A percentile compares a stretch with the other conserved stretches of the same genome.
Evolutionary conservation across 1,140 invertebrate genomes (phyloP).

Genomic region (Apis cerana): DNA sequence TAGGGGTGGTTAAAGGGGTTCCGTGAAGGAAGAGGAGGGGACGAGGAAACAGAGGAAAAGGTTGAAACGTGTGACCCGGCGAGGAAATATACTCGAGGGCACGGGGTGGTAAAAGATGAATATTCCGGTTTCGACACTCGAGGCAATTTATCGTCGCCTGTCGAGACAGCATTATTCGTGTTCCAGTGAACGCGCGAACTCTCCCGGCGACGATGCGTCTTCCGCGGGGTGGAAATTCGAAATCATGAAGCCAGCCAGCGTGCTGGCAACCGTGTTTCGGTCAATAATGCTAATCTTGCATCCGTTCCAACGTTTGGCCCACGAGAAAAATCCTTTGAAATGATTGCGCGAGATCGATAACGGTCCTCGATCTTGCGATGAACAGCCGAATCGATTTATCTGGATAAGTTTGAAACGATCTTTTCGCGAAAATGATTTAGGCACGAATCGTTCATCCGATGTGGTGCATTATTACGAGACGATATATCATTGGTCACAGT

Average conservation of each 20-base stretch:
- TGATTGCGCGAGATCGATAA: neutral
- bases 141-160: slow-evolving; percentile 6
- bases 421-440: too few species aligned
- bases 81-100: neutral
- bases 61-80: neutral
- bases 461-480: too few species aligned
- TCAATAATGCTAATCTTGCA: slow-evolving; percentile 62
- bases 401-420: too few species aligned
- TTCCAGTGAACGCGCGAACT: slow-evolving; percentile 25
- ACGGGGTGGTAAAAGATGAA: neutral
- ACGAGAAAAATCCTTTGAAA: slow-evolving; percentile 57
- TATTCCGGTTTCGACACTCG: slow-evolving; percentile 5
- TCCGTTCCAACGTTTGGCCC: slow-evolving; percentile 12
- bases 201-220: slow-evolving; percentile 43
- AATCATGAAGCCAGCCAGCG: slow-evolving; percentile 52
- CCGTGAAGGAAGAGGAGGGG: neutral
- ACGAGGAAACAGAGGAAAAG: neutral
- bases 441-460: too few species aligned
- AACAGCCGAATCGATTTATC: too few species aligned
- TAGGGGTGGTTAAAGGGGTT: neutral
- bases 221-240: slow-evolving; percentile 53
- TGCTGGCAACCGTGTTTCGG: slow-evolving; percentile 45
- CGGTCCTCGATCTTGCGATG: neutral
- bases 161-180: slow-evolving; percentile 31
- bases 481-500: too few species aligned